Percentiles rank a stretch among this genome's conserved stretches.
Evolutionary conservation across 2,113 vertebrate genomes (phyloP).

Genomic region (Recurvirostra avosetta): DNA sequence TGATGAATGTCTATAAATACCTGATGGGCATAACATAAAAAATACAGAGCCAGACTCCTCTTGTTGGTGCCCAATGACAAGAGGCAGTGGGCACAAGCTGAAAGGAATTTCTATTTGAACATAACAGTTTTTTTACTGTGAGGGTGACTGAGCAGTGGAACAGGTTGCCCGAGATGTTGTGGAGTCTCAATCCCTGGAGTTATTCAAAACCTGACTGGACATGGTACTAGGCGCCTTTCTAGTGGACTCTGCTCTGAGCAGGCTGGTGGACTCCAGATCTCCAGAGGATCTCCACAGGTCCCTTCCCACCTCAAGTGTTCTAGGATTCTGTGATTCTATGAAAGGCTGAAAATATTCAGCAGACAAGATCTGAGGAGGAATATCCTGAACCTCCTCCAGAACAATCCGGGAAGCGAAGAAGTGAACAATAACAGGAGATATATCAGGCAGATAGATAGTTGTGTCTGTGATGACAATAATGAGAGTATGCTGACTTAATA

Average conservation of each 20-base stretch:
- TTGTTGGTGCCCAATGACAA: neutral
- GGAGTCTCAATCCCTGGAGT: neutral
- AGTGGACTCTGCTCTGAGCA: neutral
- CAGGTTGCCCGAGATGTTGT: neutral
- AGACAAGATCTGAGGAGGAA: neutral
- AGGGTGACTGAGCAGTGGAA: neutral
- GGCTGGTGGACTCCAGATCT: neutral
- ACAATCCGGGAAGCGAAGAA: neutral
- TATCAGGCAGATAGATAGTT: neutral
- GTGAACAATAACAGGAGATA: neutral
- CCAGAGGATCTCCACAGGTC: neutral
- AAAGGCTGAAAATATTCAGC: neutral
- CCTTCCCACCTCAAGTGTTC: neutral
- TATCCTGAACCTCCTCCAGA: neutral
- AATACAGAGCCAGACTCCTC: neutral
- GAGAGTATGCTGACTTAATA: neutral
- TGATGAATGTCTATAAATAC: neutral
- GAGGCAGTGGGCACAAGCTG: neutral
- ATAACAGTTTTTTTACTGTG: neutral
- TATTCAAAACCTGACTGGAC: neutral
- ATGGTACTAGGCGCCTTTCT: neutral
- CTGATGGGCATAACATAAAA: neutral
- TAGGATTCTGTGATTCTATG: neutral
- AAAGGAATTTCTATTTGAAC: neutral
- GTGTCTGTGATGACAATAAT: neutral